phyloP scores from a whole-genome alignment of 2,888 invertebrate genomes.

The Exephanes ischioxanthus region DNA sequence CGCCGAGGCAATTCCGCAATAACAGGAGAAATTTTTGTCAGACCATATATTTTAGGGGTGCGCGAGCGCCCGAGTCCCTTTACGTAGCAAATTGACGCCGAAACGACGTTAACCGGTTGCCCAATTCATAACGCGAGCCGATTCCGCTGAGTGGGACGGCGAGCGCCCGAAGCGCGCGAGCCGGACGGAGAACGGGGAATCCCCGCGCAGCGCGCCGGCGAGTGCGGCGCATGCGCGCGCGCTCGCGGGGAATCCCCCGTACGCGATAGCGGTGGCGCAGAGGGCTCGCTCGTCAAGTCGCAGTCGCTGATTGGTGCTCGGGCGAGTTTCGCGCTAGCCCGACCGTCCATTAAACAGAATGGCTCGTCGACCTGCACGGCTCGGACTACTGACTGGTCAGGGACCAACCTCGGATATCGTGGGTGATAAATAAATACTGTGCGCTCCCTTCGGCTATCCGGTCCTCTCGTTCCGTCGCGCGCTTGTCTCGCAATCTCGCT shows the following conservation, averaged over 20 bases:
- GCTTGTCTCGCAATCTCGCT: conserved; percentile 19
- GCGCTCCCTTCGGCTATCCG: background rate
- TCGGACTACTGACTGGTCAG: conserved; percentile 51
- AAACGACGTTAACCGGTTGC: conserved; percentile 68
- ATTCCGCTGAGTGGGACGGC: background rate
- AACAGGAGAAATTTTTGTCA: conserved; percentile 54
- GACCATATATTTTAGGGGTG: conserved; percentile 29
- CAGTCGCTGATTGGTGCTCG: conserved; percentile 67
- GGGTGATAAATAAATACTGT: conserved; percentile 64
- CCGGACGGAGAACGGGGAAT: background rate
- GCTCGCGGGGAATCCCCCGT: background rate
- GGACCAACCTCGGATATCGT: conserved; percentile 27
- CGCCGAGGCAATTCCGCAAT: conserved; percentile 44
- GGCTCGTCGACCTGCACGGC: conserved; percentile 51
- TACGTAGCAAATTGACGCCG: conserved; percentile 64
- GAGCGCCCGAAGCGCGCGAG: background rate
- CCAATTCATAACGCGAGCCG: conserved; percentile 64
- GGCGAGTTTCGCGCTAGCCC: conserved; percentile 48
- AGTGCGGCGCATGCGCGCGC: conserved; percentile 39
- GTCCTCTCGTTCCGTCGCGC: conserved; percentile 15
- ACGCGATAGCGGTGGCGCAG: conserved; percentile 14
- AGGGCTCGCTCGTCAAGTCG: conserved; percentile 55
- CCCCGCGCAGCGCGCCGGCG: background rate
- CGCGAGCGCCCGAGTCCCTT: conserved; percentile 34
- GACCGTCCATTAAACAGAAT: conserved; percentile 68